Percentiles rank a stretch among this genome's conserved stretches.
Evolutionary conservation across 2,113 vertebrate species (phyloP).

Genomic region (Sisor rabdophorus): DNA sequence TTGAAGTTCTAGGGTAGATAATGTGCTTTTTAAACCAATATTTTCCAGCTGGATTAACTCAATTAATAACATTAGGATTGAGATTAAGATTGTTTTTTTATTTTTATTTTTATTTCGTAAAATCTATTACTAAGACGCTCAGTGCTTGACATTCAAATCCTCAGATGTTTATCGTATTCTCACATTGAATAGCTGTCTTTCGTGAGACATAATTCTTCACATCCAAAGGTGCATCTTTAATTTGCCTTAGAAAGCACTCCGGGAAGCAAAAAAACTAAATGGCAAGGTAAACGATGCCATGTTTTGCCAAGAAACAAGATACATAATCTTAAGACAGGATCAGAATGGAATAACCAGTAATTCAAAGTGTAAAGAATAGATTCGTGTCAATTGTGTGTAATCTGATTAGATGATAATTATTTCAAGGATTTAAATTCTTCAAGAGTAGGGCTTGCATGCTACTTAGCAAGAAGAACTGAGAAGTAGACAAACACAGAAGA

Average conservation of each 20-base stretch:
- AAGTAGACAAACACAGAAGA: background rate
- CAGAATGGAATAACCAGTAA: background rate
- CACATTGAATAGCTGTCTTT: slow-evolving; percentile 22
- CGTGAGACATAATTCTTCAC: slow-evolving; percentile 4
- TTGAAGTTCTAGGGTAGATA: too few relatives aligned
- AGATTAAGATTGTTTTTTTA: too few relatives aligned
- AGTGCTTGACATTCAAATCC: background rate
- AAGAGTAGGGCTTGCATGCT: background rate
- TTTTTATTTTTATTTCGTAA: background rate
- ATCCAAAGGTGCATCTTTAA: slow-evolving; percentile 1
- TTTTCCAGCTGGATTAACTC: background rate
- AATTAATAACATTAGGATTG: background rate
- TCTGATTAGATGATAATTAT: slow-evolving; percentile 14
- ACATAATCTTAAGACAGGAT: background rate
- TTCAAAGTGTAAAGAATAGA: slow-evolving; percentile 4
- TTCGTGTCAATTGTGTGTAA: slow-evolving; percentile 1
- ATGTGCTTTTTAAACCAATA: background rate
- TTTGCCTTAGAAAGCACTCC: slow-evolving; percentile 9
- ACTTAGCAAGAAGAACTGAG: background rate
- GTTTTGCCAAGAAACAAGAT: background rate
- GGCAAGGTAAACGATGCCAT: background rate
- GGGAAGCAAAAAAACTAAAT: background rate
- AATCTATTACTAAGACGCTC: background rate
- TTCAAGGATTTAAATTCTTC: slow-evolving; percentile 17
- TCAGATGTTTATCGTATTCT: slow-evolving; percentile 16